A percentile compares a stretch with the other conserved stretches of the same genome.
Evolutionary conservation across 2,888 invertebrate species (phyloP).

Genomic region (Spisula solida): DNA sequence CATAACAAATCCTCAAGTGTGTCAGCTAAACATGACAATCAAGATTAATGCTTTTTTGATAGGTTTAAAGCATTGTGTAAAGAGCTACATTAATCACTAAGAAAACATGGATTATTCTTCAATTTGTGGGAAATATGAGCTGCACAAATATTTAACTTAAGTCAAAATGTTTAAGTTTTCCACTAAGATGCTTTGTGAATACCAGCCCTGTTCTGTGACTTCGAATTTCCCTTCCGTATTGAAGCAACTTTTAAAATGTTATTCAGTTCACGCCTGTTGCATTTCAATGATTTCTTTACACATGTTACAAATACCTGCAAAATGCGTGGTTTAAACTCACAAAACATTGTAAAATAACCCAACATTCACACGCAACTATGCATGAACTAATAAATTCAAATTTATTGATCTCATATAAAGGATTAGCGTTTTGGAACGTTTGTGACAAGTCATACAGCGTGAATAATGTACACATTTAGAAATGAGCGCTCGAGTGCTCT

Average conservation of each 20-base stretch:
- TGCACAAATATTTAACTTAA: too few relatives aligned
- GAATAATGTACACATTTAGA: background rate
- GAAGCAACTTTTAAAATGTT: background rate
- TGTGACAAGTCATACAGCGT: background rate
- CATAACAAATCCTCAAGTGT: too few relatives aligned
- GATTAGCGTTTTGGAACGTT: slow-evolving; percentile 2
- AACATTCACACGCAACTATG: background rate
- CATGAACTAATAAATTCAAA: slow-evolving; percentile 6
- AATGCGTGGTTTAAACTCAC: background rate
- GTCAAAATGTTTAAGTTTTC: too few relatives aligned
- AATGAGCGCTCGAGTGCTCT: background rate
- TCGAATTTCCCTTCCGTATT: too few relatives aligned
- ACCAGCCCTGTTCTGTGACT: too few relatives aligned
- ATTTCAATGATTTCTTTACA: background rate
- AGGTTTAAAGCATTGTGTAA: too few relatives aligned
- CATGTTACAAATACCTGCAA: background rate
- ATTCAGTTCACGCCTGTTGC: background rate
- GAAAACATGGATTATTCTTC: too few relatives aligned
- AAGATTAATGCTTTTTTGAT: too few relatives aligned
- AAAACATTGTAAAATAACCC: background rate
- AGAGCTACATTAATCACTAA: too few relatives aligned
- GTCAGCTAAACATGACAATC: too few relatives aligned
- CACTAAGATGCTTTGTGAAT: too few relatives aligned
- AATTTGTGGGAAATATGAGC: too few relatives aligned
- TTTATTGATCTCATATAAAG: background rate